Evolutionary conservation across 2,113 vertebrate genomes (phyloP).

Genomic region (Cynoglossus semilaevis): DNA sequence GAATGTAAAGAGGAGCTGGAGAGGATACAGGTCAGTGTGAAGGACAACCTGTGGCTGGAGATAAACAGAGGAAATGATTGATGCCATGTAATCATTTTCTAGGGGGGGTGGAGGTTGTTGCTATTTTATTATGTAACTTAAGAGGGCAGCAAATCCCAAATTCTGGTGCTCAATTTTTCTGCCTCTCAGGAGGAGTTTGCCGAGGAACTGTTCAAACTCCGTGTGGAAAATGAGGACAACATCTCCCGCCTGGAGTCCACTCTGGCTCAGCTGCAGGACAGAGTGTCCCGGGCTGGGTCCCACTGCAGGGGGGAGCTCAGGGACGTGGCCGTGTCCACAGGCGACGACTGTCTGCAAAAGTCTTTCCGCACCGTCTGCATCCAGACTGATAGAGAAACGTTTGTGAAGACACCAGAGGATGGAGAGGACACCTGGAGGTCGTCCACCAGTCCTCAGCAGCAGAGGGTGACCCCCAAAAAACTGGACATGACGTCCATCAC

Average conservation of each 20-base stretch:
- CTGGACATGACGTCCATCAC: slow-evolving; percentile 81
- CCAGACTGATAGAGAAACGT: slow-evolving; percentile 90
- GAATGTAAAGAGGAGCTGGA: slow-evolving; percentile 91
- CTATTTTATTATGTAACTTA: no score
- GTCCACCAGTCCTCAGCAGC: slow-evolving; percentile 63
- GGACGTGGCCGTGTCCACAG: slow-evolving; percentile 83
- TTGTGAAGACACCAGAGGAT: slow-evolving; percentile 79
- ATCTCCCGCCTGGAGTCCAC: slow-evolving; percentile 77
- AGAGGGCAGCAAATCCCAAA: no score
- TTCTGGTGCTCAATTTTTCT: not conserved
- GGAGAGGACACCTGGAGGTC: slow-evolving; percentile 66
- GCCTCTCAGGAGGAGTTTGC: slow-evolving; percentile 82
- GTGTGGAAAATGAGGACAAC: slow-evolving; percentile 78
- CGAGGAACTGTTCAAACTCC: slow-evolving; percentile 79
- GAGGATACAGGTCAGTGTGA: slow-evolving; percentile 82
- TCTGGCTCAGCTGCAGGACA: slow-evolving; percentile 74
- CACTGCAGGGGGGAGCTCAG: slow-evolving; percentile 67
- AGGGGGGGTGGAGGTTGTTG: no score
- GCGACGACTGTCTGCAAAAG: slow-evolving; percentile 76
- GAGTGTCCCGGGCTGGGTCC: slow-evolving; percentile 70
- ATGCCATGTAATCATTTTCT: no score
- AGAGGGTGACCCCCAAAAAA: slow-evolving; percentile 80
- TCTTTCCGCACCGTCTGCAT: slow-evolving; percentile 84
- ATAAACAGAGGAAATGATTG: not conserved
- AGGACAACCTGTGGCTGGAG: not conserved